Conservation (phyloP, 2,113 vertebrate species). For the Pomatostomus ruficeps region DNA sequence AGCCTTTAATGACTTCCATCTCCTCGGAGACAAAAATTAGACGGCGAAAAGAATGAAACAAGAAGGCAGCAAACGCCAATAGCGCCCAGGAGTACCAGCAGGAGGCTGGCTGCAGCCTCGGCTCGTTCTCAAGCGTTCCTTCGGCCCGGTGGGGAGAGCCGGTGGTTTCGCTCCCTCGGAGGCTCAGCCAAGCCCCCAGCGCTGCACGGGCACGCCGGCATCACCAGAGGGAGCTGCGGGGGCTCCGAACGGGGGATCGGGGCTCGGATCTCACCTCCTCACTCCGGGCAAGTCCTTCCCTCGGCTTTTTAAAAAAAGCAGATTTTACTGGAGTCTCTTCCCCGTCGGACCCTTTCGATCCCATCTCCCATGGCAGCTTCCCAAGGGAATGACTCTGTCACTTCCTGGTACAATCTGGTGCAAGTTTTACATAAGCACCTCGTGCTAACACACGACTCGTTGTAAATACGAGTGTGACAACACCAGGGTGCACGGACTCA, state of each 20-base stretch:
- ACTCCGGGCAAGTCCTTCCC: neutral
- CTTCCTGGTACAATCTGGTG: neutral
- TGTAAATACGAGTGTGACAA: neutral
- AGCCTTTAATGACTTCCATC: neutral
- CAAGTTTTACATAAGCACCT: neutral
- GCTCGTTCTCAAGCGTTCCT: neutral
- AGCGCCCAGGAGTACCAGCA: neutral
- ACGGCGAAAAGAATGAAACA: neutral
- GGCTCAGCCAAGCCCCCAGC: neutral
- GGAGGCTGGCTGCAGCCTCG: neutral
- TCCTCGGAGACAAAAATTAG: neutral
- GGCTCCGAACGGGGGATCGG: neutral
- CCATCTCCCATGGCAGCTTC: neutral
- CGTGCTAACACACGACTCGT: neutral
- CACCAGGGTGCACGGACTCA: neutral
- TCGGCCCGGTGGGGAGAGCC: neutral
- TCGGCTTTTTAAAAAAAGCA: neutral
- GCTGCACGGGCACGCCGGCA: conserved; percentile 14
- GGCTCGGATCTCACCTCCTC: neutral
- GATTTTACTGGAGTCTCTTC: neutral
- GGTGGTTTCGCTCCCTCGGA: fast-evolving
- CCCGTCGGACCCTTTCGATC: neutral
- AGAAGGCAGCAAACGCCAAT: neutral
- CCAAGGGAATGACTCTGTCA: neutral
- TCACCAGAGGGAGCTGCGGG: conserved; percentile 62